Percentiles rank a stretch among this genome's conserved stretches.
Evolutionary conservation across 1,140 invertebrate species (phyloP).

Genomic region (Callitettix versicolor): DNA sequence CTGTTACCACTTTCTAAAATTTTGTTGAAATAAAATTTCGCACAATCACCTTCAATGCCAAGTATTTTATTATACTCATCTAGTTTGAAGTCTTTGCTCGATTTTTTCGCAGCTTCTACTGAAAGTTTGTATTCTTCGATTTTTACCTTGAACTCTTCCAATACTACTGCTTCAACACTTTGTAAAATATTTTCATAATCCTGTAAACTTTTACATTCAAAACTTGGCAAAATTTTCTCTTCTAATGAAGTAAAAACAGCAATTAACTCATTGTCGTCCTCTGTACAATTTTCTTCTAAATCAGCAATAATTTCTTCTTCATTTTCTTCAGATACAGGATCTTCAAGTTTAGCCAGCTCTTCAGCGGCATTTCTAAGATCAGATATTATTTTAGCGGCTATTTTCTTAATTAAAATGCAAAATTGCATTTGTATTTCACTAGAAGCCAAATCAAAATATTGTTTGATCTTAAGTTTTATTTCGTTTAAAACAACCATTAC

Average conservation of each 20-base stretch:
- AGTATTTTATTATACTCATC: neutral
- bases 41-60: neutral
- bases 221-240: neutral
- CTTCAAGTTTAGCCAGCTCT: neutral
- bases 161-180: neutral
- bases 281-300: no score
- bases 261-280: no score
- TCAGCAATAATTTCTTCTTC: no score
- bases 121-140: neutral
- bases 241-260: no score
- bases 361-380: neutral
- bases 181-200: neutral
- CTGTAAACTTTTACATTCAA: neutral
- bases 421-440: neutral
- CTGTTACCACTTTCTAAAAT: neutral
- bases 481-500: neutral
- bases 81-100: neutral
- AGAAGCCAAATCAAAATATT: neutral
- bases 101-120: neutral
- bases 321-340: no score
- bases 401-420: neutral
- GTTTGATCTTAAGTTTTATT: neutral
- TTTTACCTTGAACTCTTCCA: neutral
- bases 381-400: neutral
- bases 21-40: neutral